phyloP scores from a whole-genome alignment of 2,797 vertebrate genomes.

The Artibeus lituratus region DNA sequence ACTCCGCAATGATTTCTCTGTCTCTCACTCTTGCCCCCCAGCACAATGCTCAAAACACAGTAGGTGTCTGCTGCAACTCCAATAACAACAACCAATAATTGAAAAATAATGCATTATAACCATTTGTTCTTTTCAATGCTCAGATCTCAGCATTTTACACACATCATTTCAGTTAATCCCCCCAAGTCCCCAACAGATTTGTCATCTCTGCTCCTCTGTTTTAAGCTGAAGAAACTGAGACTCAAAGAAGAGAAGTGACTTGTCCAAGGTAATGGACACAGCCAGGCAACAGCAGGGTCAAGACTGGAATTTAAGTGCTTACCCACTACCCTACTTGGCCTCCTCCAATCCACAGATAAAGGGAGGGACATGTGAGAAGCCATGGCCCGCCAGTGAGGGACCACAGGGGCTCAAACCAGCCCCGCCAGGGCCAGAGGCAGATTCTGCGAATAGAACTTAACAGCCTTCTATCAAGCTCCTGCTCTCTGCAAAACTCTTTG shows the following conservation, averaged over 20 bases:
- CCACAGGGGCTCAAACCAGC: background rate
- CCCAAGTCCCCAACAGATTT: background rate
- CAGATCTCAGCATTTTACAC: background rate
- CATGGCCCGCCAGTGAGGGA: background rate
- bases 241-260: slow-evolving; percentile 21
- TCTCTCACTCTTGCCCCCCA: background rate
- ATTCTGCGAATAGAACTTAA: slow-evolving; percentile 6
- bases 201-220: background rate
- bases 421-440: background rate
- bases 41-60: background rate
- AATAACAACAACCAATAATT: background rate
- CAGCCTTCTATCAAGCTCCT: background rate
- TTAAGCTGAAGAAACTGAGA: slow-evolving; percentile 47
- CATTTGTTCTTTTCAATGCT: background rate
- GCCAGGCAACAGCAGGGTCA: background rate
- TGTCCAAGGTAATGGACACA: background rate
- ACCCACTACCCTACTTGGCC: slow-evolving; percentile 29
- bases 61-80: background rate
- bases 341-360: slow-evolving; percentile 41
- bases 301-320: slow-evolving; percentile 52
- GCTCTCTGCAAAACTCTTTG: background rate
- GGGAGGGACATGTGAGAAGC: background rate
- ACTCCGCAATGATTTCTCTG: background rate
- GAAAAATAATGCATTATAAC: background rate
- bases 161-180: background rate